phyloP scores from a whole-genome alignment of 2,113 vertebrate genomes.

The Syrmaticus mikado region DNA sequence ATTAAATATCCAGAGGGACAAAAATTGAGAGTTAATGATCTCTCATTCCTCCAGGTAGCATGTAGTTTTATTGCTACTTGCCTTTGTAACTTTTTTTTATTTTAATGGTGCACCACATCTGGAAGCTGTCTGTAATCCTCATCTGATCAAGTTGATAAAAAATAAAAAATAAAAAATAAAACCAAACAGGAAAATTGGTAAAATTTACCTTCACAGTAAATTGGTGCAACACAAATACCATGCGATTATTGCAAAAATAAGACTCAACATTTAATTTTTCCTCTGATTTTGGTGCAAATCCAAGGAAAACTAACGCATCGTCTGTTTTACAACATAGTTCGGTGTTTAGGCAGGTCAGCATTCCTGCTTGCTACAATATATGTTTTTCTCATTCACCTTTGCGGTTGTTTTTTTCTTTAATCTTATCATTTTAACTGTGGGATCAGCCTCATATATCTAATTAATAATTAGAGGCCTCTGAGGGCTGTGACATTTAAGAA shows the following conservation, averaged over 20 bases:
- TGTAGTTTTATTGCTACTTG: neutral
- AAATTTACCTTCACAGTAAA: conserved; percentile 14
- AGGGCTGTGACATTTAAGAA: neutral
- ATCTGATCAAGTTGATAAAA: conserved; percentile 29
- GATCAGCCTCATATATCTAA: neutral
- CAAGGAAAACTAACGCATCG: neutral
- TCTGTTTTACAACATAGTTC: neutral
- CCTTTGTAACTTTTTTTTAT: conserved; percentile 7
- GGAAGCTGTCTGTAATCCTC: conserved; percentile 31
- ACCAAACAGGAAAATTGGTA: neutral
- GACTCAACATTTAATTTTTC: neutral
- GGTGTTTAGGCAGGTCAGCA: neutral
- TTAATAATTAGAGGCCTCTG: neutral
- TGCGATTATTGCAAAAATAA: neutral
- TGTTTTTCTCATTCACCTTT: conserved; percentile 8
- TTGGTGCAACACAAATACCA: neutral
- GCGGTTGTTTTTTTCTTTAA: neutral
- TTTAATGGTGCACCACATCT: conserved; percentile 26
- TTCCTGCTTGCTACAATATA: neutral
- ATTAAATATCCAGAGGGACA: conserved; percentile 45
- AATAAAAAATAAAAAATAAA: neutral
- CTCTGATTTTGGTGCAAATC: neutral
- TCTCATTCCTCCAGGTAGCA: neutral
- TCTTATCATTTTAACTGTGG: neutral
- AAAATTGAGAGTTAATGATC: conserved; percentile 57